phyloP scores from a whole-genome alignment of 2,797 vertebrate species.

The Pangasius krempfi region DNA sequence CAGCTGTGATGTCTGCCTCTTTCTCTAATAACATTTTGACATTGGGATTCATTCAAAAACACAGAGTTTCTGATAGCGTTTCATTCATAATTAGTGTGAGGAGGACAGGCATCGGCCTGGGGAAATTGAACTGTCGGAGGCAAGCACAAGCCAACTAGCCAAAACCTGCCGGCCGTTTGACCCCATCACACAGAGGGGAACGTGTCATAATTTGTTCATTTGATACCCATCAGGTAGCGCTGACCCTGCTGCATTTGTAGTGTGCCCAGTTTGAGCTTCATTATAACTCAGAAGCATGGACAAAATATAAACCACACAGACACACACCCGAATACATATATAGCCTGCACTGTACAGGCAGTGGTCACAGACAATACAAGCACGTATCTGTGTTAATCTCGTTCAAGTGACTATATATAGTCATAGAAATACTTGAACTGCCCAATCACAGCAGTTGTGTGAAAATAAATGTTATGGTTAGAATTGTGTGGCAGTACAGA shows the following conservation, averaged over 20 bases:
- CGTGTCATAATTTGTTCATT: conserved; percentile 99
- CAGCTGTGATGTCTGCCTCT: conserved; percentile 73
- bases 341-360: neutral
- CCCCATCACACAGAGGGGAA: conserved; percentile 98
- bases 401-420: neutral
- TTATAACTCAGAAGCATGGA: conserved; percentile 94
- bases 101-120: conserved; percentile 92
- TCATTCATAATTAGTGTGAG: conserved; percentile 99
- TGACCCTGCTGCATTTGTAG: conserved; percentile 93
- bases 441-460: neutral
- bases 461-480: neutral
- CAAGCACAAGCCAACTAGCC: conserved; percentile 83
- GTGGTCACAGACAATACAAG: neutral
- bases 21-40: conserved; percentile 99
- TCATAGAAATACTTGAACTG: neutral
- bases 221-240: conserved; percentile 97
- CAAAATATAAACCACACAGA: conserved; percentile 72
- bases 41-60: conserved; percentile 91
- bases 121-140: conserved; percentile 99
- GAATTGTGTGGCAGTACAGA: neutral
- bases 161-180: conserved; percentile 89
- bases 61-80: conserved; percentile 97
- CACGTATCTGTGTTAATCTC: neutral
- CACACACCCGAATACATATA: conserved; percentile 24
- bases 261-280: conserved; percentile 96